Percentiles rank a stretch among this genome's conserved stretches.
phyloP scores from a whole-genome alignment of 2,113 vertebrate species.

The Castor canadensis region DNA sequence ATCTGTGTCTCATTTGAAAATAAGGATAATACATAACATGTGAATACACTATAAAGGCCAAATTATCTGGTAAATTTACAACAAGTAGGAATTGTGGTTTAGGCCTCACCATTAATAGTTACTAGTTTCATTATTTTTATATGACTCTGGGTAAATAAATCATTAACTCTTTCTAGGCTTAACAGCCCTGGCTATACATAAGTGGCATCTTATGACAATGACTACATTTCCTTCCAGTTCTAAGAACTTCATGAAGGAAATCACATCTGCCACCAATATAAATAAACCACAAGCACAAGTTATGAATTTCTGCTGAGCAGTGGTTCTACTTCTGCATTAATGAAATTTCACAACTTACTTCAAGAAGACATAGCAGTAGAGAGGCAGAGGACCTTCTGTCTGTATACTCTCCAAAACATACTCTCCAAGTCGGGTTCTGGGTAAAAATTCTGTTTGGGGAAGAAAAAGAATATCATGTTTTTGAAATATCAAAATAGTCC shows the following conservation, averaged over 20 bases:
- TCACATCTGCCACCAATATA: constrained; percentile 66
- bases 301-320: constrained; percentile 75
- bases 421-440: neutral
- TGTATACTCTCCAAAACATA: neutral
- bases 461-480: neutral
- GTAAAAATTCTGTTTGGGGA: neutral
- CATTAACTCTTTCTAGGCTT: constrained; percentile 31
- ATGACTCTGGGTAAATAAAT: neutral
- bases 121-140: constrained; percentile 16
- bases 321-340: constrained; percentile 76
- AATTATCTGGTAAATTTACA: neutral
- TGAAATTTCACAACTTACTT: constrained; percentile 69
- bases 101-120: neutral
- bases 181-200: neutral
- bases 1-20: neutral
- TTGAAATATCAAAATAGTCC: neutral
- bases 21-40: neutral
- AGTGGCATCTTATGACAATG: constrained; percentile 32
- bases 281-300: constrained; percentile 70
- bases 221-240: constrained; percentile 56
- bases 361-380: neutral
- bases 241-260: constrained; percentile 52
- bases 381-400: neutral
- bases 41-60: neutral
- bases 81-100: neutral